phyloP scores from a whole-genome alignment of 2,888 invertebrate genomes.

The Drosophila melanocephala region DNA sequence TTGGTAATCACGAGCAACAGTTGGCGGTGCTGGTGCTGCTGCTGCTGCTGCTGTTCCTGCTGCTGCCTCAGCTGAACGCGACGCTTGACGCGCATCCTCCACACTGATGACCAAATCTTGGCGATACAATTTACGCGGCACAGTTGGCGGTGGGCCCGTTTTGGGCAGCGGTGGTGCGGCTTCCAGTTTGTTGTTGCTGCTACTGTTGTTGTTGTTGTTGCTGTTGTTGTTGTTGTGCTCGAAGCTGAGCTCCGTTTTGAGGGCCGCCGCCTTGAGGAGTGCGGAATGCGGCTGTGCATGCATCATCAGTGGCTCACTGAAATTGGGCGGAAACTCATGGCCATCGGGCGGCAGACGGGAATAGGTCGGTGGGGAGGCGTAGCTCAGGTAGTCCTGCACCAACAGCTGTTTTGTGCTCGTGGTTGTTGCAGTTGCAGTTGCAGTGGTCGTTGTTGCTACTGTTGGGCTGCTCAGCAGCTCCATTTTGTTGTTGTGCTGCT shows the following conservation, averaged over 20 bases:
- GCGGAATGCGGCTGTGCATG: conserved; percentile 68
- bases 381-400: conserved; percentile 84
- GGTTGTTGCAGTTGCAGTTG: conserved; percentile 65
- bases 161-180: conserved; percentile 85
- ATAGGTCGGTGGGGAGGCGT: conserved; percentile 84
- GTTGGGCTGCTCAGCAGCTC: conserved; percentile 81
- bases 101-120: conserved; percentile 85
- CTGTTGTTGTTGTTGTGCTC: conserved; percentile 53
- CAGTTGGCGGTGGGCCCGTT: conserved; percentile 83
- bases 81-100: conserved; percentile 77
- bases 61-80: conserved; percentile 27
- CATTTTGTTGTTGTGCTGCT: conserved; percentile 78
- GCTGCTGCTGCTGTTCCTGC: conserved; percentile 5
- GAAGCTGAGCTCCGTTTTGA: conserved; percentile 49
- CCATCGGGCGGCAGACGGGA: conserved; percentile 86
- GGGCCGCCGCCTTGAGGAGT: conserved; percentile 48
- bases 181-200: conserved; percentile 40
- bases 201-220: conserved; percentile 37
- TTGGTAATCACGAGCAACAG: conserved; percentile 74
- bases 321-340: conserved; percentile 86
- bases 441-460: conserved; percentile 53
- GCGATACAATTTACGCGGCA: conserved; percentile 84
- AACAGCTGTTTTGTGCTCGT: conserved; percentile 81
- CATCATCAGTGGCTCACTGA: conserved; percentile 85
- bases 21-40: conserved; percentile 30